A percentile compares a stretch with the other conserved stretches of the same genome.
Evolutionary conservation across 1,140 invertebrate species (phyloP).

Genomic region (Melitaea cinxia): DNA sequence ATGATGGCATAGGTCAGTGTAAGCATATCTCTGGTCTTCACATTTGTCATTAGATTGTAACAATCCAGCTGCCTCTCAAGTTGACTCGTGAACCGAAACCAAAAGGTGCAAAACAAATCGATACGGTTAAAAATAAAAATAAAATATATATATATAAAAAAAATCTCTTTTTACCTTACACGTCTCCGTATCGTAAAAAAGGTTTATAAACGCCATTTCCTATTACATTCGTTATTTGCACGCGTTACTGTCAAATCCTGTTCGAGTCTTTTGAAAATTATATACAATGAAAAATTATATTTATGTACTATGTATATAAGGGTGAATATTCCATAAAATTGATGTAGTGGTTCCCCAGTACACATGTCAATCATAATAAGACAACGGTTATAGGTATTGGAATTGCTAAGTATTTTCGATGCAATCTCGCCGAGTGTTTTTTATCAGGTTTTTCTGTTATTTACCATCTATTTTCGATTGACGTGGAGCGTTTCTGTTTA

Average conservation of each 20-base stretch:
- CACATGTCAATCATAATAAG: conserved; percentile 21
- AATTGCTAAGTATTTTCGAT: conserved; percentile 1
- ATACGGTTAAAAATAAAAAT: too few relatives aligned
- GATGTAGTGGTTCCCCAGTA: neutral
- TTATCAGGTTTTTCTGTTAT: neutral
- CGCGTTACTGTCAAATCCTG: neutral
- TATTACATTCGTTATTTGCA: conserved; percentile 10
- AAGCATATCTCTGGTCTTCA: too few relatives aligned
- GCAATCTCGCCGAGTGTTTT: conserved; percentile 8
- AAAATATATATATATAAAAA: too few relatives aligned
- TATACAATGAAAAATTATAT: neutral
- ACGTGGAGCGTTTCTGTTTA: too few relatives aligned
- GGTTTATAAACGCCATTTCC: neutral
- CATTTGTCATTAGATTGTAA: too few relatives aligned
- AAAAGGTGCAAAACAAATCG: too few relatives aligned
- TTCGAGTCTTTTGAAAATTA: neutral
- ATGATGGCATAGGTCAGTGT: too few relatives aligned
- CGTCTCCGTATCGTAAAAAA: neutral
- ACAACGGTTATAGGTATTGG: neutral
- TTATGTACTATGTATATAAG: neutral
- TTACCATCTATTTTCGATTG: neutral
- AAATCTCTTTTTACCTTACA: too few relatives aligned
- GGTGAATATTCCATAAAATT: neutral
- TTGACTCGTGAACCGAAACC: too few relatives aligned
- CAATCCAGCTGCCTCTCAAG: too few relatives aligned